A percentile compares a stretch with the other conserved stretches of the same genome.
These are phyloP conservation scores for Tipula lateralis DNA, from an alignment of 2,888 invertebrate species.

Conservation along the genomic window DNA sequence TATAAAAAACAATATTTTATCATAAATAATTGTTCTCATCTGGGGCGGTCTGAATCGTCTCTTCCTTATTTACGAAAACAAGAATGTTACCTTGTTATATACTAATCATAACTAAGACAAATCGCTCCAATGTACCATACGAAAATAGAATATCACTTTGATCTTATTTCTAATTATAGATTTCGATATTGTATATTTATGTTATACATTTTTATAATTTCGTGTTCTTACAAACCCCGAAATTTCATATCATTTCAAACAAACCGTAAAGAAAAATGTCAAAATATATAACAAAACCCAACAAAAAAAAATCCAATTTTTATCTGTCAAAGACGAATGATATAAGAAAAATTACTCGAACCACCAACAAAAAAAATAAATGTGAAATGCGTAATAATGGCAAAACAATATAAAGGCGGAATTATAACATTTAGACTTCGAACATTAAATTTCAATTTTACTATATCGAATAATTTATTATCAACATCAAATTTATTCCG, in stretches of 20 bases:
- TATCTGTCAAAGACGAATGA: neutral
- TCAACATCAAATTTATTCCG: constrained; percentile 11
- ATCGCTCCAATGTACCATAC: neutral
- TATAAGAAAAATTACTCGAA: neutral
- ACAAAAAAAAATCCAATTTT: constrained; percentile 4
- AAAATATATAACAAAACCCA: neutral
- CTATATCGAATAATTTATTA: constrained; percentile 19
- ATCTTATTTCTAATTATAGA: constrained; percentile 9
- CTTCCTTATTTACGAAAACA: neutral
- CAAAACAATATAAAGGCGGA: constrained; percentile 24
- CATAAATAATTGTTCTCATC: too few species aligned
- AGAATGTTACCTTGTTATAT: neutral
- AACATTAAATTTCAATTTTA: constrained; percentile 9
- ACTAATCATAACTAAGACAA: constrained; percentile 9
- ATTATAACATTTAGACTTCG: neutral
- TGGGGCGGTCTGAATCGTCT: neutral
- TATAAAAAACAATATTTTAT: too few species aligned
- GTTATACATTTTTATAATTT: neutral
- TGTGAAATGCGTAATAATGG: constrained; percentile 19
- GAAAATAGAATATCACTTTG: neutral
- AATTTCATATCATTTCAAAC: neutral
- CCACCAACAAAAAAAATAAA: neutral
- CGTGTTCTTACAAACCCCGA: neutral
- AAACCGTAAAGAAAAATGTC: neutral
- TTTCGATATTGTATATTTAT: neutral